phyloP scores from a whole-genome alignment of 2,888 invertebrate genomes.

The Cosmopolites sordidus region DNA sequence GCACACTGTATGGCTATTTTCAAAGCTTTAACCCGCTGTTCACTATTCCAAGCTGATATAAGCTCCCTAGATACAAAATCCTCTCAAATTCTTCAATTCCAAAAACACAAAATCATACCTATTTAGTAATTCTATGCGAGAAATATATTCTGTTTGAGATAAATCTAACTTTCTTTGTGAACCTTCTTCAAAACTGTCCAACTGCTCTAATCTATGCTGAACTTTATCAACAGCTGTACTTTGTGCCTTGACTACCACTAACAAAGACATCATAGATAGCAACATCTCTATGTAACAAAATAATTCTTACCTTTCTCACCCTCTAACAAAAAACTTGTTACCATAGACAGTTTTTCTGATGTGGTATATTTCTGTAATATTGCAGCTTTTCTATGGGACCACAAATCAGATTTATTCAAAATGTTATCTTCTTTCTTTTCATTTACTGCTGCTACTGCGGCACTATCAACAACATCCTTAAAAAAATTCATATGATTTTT shows the following conservation, averaged over 20 bases:
- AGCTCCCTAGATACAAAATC: conserved; percentile 60
- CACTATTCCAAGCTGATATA: conserved; percentile 86
- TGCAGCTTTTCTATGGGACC: conserved; percentile 68
- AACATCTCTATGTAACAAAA: conserved; percentile 20
- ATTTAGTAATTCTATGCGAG: conserved; percentile 19
- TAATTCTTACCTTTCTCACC: conserved; percentile 66
- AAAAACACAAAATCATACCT: conserved; percentile 5
- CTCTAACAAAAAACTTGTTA: conserved; percentile 80
- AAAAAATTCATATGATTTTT: conserved; percentile 5
- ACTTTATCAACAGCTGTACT: conserved; percentile 81
- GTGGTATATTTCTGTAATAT: conserved; percentile 90
- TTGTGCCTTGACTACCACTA: conserved; percentile 76
- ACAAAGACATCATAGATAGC: conserved; percentile 41
- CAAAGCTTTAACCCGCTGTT: conserved; percentile 90
- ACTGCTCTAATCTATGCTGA: conserved; percentile 83
- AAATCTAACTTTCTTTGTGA: conserved; percentile 81
- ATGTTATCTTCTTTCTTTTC: conserved; percentile 30
- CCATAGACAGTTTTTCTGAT: conserved; percentile 85
- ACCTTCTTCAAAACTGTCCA: conserved; percentile 92
- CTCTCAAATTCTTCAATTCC: neutral
- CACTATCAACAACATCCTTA: conserved; percentile 31
- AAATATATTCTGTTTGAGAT: conserved; percentile 72
- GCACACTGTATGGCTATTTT: conserved; percentile 98
- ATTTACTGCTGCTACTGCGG: conserved; percentile 19
- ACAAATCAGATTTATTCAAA: conserved; percentile 58